Percentiles rank a stretch among this genome's conserved stretches.
Conservation (phyloP, 2,888 invertebrate species). For the Trissolcus brochymenae region DNA sequence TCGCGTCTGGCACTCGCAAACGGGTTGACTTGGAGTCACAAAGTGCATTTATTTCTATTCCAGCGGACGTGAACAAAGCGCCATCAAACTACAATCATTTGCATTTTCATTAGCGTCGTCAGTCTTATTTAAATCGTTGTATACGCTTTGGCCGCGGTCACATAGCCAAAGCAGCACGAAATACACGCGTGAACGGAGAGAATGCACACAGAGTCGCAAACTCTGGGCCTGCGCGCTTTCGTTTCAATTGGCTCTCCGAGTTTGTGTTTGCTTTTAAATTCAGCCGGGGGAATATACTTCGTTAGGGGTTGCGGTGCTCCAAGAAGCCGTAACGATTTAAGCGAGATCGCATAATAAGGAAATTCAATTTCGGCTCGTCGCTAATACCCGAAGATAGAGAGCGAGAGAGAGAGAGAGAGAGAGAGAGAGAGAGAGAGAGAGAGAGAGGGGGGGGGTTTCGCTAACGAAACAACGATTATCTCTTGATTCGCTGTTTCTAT, state of each 20-base stretch:
- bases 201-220: constrained; percentile 18
- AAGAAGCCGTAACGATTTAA: constrained; percentile 69
- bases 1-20: constrained; percentile 29
- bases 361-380: constrained; percentile 68
- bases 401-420: too few species aligned
- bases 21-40: constrained; percentile 36
- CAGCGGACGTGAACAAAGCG: constrained; percentile 58
- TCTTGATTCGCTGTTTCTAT: too few species aligned
- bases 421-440: too few species aligned
- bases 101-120: constrained; percentile 73
- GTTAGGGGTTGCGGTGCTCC: constrained; percentile 64
- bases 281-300: constrained; percentile 62
- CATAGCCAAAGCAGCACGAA: constrained; percentile 3
- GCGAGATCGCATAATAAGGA: constrained; percentile 64
- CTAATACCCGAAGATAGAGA: constrained; percentile 65
- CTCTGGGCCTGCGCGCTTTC: constrained; percentile 38
- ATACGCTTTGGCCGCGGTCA: constrained; percentile 57
- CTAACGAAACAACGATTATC: too few species aligned
- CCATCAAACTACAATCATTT: constrained; percentile 64
- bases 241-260: constrained; percentile 32
- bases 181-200: too few species aligned
- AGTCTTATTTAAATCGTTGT: constrained; percentile 71
- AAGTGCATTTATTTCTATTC: constrained; percentile 60
- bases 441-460: neutral
- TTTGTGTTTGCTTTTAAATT: constrained; percentile 65